Percentiles rank a stretch among this genome's conserved stretches.
phyloP scores from a whole-genome alignment of 2,113 vertebrate species.

The Nannospalax galili region DNA sequence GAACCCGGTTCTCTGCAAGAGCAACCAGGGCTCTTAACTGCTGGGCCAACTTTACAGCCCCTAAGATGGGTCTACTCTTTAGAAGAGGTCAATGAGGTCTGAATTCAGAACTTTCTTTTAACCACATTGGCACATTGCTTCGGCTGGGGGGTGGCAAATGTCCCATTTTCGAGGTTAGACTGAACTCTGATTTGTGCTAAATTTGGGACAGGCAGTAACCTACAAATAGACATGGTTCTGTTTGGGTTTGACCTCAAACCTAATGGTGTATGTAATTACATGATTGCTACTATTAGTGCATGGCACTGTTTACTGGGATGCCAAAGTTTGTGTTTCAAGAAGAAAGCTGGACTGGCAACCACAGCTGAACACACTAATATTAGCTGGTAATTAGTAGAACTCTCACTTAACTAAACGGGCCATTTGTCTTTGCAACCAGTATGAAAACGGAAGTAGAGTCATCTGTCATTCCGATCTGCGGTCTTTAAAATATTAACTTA shows the following conservation, averaged over 20 bases:
- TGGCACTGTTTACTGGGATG: conserved; percentile 57
- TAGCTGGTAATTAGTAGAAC: conserved; percentile 39
- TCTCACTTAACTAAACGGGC: conserved; percentile 25
- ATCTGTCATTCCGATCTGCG: neutral
- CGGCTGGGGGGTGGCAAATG: neutral
- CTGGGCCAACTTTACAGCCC: too few species aligned
- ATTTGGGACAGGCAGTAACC: neutral
- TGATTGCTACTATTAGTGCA: conserved; percentile 46
- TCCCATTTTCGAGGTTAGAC: neutral
- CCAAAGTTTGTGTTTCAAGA: conserved; percentile 29
- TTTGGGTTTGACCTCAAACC: conserved; percentile 46
- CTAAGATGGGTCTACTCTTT: neutral
- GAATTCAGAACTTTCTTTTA: conserved; percentile 31
- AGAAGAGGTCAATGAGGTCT: neutral
- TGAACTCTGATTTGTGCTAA: conserved; percentile 9
- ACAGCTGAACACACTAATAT: neutral
- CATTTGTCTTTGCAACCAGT: conserved; percentile 52
- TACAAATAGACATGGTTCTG: conserved; percentile 28
- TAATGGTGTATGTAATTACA: conserved; percentile 68
- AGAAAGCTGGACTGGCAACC: conserved; percentile 38
- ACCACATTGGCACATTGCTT: neutral
- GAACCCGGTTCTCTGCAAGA: too few species aligned
- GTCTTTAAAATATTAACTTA: neutral
- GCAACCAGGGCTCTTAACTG: too few species aligned
- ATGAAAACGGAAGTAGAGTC: neutral